These are phyloP conservation scores for Piscicola geometra DNA, from an alignment of 2,888 invertebrate species.

Conservation along the genomic window DNA sequence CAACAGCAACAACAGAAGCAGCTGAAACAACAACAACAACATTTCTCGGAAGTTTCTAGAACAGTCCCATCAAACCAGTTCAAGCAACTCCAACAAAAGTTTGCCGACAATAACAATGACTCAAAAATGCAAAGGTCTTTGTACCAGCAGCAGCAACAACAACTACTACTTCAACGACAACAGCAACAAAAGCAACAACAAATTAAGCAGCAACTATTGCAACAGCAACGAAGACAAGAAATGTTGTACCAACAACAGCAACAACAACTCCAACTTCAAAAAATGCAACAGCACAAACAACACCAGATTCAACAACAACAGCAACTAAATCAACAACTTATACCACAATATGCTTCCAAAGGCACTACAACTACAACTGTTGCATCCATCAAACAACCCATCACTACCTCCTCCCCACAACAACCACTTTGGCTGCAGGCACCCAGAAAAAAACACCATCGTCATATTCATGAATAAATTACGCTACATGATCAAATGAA, in stretches of 20 bases:
- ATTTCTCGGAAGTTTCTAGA: too few relatives aligned
- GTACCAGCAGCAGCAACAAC: neutral
- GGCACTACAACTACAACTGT: conserved; percentile 1
- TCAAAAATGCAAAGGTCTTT: too few relatives aligned
- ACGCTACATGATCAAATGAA: too few relatives aligned
- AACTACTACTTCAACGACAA: neutral
- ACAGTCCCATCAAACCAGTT: too few relatives aligned
- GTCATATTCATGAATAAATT: too few relatives aligned
- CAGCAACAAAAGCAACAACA: neutral
- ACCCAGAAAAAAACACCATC: neutral
- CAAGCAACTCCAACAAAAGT: too few relatives aligned
- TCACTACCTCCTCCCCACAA: neutral
- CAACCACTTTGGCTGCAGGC: neutral
- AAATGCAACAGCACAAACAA: neutral
- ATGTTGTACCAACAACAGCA: neutral
- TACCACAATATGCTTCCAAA: neutral
- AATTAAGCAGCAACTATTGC: neutral
- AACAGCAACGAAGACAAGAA: conserved; percentile 18
- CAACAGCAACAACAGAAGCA: conserved; percentile 8
- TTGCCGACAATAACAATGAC: too few relatives aligned
- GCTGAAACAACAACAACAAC: neutral
- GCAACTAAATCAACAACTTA: neutral
- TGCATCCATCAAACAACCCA: neutral
- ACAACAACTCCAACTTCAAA: neutral
- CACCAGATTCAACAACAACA: neutral